Evolutionary conservation across 2,888 invertebrate genomes (phyloP), one percentile per base, ranked within the genome.

Genomic region (Alviniconcha strummeri): DNA sequence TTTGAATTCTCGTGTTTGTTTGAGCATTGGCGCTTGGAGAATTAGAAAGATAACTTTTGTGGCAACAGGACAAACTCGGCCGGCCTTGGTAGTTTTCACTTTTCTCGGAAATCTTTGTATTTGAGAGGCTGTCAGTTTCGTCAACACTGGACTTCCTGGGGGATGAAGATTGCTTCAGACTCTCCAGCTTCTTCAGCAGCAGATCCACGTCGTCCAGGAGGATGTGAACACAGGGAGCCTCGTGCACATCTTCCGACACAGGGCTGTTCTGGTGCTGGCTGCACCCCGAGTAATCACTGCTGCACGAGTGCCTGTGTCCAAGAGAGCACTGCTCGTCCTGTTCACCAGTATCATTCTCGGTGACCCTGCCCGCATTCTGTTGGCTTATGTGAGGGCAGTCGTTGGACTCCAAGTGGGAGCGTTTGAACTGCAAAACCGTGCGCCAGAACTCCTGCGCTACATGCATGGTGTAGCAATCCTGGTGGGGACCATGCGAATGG

Each of bases 181-280:
- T 64, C 52, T 52, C 19, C 15, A 78, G 19, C 64, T 64, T 78
- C 52, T 78, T 13, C 15, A 57, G 78, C 19, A 78, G 78, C 8
- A 15, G 13, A 5, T 78, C 78, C 36, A 78, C 9, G 9, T 78
- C 78, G 52, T 78, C 13, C 52, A 78, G 36, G 8, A 78, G 64
- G 19, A 78, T 64, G 19, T 78, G 78, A 60, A 78, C 78, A 15
- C 78, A 78, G 36, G 78, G 78, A 57, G 78, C 78, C 57, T 78
- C 78, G 11, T 15, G n/a, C 64, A 5, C 9, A 15, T 15, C 17
- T 19, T 36, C 64, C 36, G 52, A 13, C 17, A 13, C 1, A 52
- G 64, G 15, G 36, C 36, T 15, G 64, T 78, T 64, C 6, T 60
- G 60, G 11, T 64, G 13, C 55, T 78, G 78, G 57, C 60, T 78